Conservation (phyloP, 2,113 vertebrate species). For the Garra rufa region DNA sequence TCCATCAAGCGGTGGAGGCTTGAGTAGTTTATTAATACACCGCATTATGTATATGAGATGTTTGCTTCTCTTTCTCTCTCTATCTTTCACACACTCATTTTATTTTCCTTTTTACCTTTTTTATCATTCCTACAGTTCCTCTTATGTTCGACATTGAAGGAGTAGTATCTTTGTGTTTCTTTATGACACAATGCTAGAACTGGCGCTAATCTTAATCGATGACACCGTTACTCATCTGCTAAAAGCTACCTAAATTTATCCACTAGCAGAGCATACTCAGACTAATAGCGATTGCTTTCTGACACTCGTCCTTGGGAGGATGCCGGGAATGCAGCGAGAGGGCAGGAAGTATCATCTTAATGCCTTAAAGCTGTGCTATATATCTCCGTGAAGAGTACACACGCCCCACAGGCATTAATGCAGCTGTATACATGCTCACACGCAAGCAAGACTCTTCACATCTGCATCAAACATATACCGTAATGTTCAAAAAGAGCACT, state of each 20-base stretch:
- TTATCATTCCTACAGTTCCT: constrained; percentile 66
- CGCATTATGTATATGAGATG: constrained; percentile 74
- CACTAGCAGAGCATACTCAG: constrained; percentile 77
- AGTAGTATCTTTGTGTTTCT: constrained; percentile 70
- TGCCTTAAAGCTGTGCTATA: constrained; percentile 63
- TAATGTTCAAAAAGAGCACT: not conserved
- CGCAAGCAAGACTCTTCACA: not conserved
- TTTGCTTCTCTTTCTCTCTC: constrained; percentile 41
- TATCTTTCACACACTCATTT: constrained; percentile 57
- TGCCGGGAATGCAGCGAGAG: constrained; percentile 72
- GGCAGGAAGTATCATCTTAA: constrained; percentile 71
- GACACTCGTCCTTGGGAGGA: constrained; percentile 84
- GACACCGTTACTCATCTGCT: constrained; percentile 84
- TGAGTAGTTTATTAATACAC: constrained; percentile 72
- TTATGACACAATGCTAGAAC: constrained; percentile 76
- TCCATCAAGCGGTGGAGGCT: constrained; percentile 68
- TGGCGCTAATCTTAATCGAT: constrained; percentile 82
- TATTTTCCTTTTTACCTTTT: constrained; percentile 55
- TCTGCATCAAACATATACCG: not conserved
- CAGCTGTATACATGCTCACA: not conserved
- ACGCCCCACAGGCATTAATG: not conserved
- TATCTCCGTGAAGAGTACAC: constrained; percentile 51
- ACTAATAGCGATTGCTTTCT: constrained; percentile 88
- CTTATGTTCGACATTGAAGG: constrained; percentile 83
- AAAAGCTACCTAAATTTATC: constrained; percentile 88